Base-by-base conservation (phyloP, 1,140 invertebrate species). In the Drosophila nigrodunni region DNA sequence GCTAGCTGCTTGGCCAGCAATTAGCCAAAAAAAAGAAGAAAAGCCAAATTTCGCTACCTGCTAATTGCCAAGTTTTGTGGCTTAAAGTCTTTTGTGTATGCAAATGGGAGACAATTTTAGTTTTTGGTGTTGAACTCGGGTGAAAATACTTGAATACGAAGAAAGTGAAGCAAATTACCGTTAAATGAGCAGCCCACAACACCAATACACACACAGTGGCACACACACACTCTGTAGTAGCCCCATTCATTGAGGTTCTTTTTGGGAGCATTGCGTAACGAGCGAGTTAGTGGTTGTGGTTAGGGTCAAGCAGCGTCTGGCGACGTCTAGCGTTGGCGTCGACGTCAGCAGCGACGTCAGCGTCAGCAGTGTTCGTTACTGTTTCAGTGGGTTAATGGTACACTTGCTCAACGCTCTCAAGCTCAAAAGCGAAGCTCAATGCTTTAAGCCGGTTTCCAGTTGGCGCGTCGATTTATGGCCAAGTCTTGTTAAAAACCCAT, bases 341-440 rank as follows among this genome's bases (percentile, higher is more conserved):
- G 64, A 7, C 34, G 37, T 18, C 61, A 43, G 67, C 57, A 30
- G 25, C 25, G 25, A 30, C 25, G 25, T 30, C 25, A 30, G 25
- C 25, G 50, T 15, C 49, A 21, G 74, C 61, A 47, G 67, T 64
- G 74, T 76, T 75, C 80, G 78, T 90, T 91, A 90, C 88, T 88
- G 88, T 90, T 74, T 90, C 88, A 90, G 88, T 90, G 88, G 88
- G 88, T 90, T 90, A 90, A 79, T 90, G 65, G 88, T 90, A 90
- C 81, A 88, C 83, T 88, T 91, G 87, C 88, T 88, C 80, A 86
- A 90, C 60, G 55, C 78, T 41, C 25, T 39, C 50, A 50, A 46
- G 58, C 58, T 59, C 64, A 59, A 90, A 73, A 30, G 68, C 71
- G 77, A 67, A 80, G 58, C 59, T 61, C 44, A 34, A 15, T 11